Percentiles rank a stretch among this genome's conserved stretches.
Evolutionary conservation across 2,113 vertebrate species (phyloP).

Genomic region (Centropus bengalensis): DNA sequence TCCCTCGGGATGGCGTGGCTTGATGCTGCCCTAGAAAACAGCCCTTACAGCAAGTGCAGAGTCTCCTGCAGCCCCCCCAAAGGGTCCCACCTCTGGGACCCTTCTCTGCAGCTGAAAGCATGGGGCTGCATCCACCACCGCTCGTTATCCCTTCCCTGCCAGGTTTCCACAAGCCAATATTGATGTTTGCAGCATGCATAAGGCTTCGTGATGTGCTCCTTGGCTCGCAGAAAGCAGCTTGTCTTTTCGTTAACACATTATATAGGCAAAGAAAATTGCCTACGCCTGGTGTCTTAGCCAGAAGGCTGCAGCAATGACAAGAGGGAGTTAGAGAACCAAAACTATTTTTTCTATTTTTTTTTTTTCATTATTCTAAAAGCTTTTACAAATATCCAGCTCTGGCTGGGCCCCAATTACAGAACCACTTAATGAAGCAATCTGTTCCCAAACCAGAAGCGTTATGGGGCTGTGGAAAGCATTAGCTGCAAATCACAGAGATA

Average conservation of each 20-base stretch:
- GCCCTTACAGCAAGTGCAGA: too few species aligned
- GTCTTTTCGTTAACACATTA: neutral
- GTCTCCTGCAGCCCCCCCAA: neutral
- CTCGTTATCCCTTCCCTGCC: fast-evolving
- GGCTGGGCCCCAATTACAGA: neutral
- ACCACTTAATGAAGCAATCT: neutral
- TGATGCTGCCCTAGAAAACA: neutral
- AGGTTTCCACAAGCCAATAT: fast-evolving
- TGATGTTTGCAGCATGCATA: neutral
- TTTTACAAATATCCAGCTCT: neutral
- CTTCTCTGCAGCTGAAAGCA: neutral
- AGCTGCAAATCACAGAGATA: neutral
- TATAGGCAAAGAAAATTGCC: neutral
- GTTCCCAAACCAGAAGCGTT: neutral
- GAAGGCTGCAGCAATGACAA: neutral
- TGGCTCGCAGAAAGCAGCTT: neutral
- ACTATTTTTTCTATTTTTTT: neutral
- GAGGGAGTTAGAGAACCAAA: neutral
- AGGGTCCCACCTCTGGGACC: neutral
- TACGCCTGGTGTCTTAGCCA: neutral
- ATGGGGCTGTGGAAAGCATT: neutral
- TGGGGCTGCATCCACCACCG: fast-evolving
- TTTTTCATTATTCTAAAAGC: neutral
- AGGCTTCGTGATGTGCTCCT: neutral
- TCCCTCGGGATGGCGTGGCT: neutral